Percentiles rank a stretch among this genome's conserved stretches.
Evolutionary conservation across 2,888 invertebrate species (phyloP).

Genomic region (Darwinula stevensoni): DNA sequence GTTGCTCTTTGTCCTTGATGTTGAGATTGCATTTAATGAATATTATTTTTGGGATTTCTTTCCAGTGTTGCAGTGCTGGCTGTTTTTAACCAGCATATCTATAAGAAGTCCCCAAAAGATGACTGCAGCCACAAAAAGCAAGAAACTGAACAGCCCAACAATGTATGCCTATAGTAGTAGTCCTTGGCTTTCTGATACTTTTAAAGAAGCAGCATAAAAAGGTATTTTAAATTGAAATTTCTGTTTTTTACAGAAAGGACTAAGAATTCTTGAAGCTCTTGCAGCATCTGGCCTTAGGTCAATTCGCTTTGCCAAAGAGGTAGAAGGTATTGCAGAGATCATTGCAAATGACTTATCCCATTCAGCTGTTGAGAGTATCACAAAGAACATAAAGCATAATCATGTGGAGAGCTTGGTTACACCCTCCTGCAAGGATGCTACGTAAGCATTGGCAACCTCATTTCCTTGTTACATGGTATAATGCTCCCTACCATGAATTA

Average conservation of each 20-base stretch:
- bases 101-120: too few species aligned
- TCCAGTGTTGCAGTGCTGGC: slow-evolving; percentile 37
- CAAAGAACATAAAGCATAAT: slow-evolving; percentile 44
- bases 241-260: slow-evolving; percentile 15
- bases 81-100: slow-evolving; percentile 27
- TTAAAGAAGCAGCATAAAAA: too few species aligned
- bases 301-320: slow-evolving; percentile 82
- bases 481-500: too few species aligned
- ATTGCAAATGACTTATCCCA: slow-evolving; percentile 71
- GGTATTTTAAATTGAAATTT: neutral
- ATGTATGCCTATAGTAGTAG: too few species aligned
- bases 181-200: too few species aligned
- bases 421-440: slow-evolving; percentile 57
- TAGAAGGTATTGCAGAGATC: slow-evolving; percentile 44
- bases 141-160: too few species aligned
- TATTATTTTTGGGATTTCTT: slow-evolving; percentile 8
- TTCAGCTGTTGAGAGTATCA: slow-evolving; percentile 58
- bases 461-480: too few species aligned
- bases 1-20: too few species aligned
- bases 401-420: slow-evolving; percentile 37
- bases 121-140: too few species aligned
- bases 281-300: slow-evolving; percentile 86
- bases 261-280: slow-evolving; percentile 61
- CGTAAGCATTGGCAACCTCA: slow-evolving; percentile 28
- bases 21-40: slow-evolving; percentile 3